phyloP scores from a whole-genome alignment of 2,888 invertebrate species.

The Leucophenga maculata region DNA sequence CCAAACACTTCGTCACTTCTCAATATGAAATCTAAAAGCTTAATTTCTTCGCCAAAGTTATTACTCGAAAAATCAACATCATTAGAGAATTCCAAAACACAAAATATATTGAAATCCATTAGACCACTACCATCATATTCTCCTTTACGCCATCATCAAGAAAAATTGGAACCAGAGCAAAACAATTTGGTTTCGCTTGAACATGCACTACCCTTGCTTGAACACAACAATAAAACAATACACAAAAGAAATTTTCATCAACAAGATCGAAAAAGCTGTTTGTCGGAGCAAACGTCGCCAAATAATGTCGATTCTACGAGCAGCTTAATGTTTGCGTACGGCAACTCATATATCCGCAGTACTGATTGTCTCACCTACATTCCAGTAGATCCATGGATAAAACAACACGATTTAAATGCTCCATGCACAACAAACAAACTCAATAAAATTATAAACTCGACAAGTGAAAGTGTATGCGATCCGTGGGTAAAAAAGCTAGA shows the following conservation, averaged over 20 bases:
- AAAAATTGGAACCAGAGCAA: slow-evolving; percentile 58
- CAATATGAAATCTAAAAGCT: no score
- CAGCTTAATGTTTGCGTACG: slow-evolving; percentile 53
- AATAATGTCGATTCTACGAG: slow-evolving; percentile 56
- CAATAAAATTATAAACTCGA: slow-evolving; percentile 21
- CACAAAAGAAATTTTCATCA: slow-evolving; percentile 18
- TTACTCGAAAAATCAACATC: slow-evolving; percentile 60
- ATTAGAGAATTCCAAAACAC: slow-evolving; percentile 58
- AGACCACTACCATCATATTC: slow-evolving; percentile 61
- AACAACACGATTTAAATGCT: slow-evolving; percentile 56
- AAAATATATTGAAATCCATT: slow-evolving; percentile 56
- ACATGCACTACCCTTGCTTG: slow-evolving; percentile 42
- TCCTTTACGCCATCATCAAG: slow-evolving; percentile 60
- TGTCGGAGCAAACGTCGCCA: slow-evolving; percentile 72
- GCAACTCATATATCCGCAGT: slow-evolving; percentile 60
- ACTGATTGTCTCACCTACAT: slow-evolving; percentile 68
- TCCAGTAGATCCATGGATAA: slow-evolving; percentile 71
- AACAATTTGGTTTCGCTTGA: slow-evolving; percentile 56
- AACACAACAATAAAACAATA: slow-evolving; percentile 47
- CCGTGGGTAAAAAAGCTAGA: slow-evolving; percentile 30
- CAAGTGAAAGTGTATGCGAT: slow-evolving; percentile 28
- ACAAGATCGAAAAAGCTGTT: slow-evolving; percentile 50
- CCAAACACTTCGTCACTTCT: slow-evolving; percentile 44
- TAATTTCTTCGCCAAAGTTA: background rate
- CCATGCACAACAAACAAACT: background rate